phyloP scores from a whole-genome alignment of 1,140 invertebrate genomes.

The Aricia agestis region DNA sequence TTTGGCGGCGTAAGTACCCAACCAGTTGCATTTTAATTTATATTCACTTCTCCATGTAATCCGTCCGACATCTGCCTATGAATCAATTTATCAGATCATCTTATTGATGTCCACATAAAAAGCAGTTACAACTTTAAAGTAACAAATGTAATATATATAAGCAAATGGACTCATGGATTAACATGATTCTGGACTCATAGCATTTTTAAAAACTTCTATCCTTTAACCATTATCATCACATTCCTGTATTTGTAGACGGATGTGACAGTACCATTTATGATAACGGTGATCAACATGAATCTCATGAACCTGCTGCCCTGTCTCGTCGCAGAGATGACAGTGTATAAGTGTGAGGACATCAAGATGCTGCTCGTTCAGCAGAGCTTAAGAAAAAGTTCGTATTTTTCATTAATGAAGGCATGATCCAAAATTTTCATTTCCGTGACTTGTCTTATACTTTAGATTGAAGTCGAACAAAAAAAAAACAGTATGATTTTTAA shows the following conservation, averaged over 20 bases:
- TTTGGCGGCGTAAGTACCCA: background rate
- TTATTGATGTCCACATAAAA: too few relatives aligned
- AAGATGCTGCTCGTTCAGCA: conserved; percentile 9
- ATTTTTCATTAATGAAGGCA: background rate
- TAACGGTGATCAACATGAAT: background rate
- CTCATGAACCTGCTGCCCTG: conserved; percentile 7
- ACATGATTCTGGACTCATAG: too few relatives aligned
- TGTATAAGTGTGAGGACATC: background rate
- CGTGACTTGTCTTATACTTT: background rate
- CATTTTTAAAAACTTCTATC: too few relatives aligned
- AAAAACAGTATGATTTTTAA: too few relatives aligned
- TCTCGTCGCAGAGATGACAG: conserved; percentile 2
- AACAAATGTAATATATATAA: too few relatives aligned
- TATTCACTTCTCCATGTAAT: background rate
- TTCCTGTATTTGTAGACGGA: background rate
- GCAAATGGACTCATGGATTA: too few relatives aligned
- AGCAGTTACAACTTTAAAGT: too few relatives aligned
- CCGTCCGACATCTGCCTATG: too few relatives aligned
- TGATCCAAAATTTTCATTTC: too few relatives aligned
- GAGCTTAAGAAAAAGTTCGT: conserved; percentile 13
- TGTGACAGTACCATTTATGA: background rate
- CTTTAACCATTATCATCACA: background rate
- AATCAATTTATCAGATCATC: too few relatives aligned
- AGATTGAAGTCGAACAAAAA: background rate
- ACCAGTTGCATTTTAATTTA: background rate